phyloP scores from a whole-genome alignment of 2,797 vertebrate genomes.

The Heliangelus exortis region DNA sequence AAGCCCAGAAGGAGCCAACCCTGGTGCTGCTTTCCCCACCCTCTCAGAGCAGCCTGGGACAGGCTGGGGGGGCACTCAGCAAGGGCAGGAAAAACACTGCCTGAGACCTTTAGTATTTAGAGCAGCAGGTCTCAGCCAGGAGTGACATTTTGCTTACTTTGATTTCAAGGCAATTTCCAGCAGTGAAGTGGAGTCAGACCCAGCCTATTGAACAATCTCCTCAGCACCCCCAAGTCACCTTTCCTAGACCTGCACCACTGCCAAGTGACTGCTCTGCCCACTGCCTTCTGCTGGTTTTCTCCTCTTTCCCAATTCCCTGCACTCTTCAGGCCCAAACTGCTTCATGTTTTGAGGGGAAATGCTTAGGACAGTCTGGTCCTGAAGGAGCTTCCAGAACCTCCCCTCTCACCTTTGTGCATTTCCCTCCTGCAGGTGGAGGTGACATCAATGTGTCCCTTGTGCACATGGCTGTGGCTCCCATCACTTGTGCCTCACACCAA shows the following conservation, averaged over 20 bases:
- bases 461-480: background rate
- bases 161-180: background rate
- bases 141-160: background rate
- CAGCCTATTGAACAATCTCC: background rate
- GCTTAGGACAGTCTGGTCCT: background rate
- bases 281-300: fast-evolving
- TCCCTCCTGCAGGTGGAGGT: background rate
- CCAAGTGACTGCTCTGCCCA: background rate
- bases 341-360: background rate
- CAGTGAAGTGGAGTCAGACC: background rate
- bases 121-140: background rate
- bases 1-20: background rate
- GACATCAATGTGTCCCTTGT: background rate
- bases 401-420: background rate
- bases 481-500: background rate
- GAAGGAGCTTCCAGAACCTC: background rate
- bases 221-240: background rate
- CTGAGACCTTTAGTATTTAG: background rate
- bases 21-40: background rate
- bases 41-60: background rate
- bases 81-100: background rate
- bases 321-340: background rate
- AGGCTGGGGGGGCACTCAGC: background rate
- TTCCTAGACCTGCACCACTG: background rate
- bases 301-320: background rate